phyloP scores from a whole-genome alignment of 2,888 invertebrate species.

The Asteroscopus sphinx region DNA sequence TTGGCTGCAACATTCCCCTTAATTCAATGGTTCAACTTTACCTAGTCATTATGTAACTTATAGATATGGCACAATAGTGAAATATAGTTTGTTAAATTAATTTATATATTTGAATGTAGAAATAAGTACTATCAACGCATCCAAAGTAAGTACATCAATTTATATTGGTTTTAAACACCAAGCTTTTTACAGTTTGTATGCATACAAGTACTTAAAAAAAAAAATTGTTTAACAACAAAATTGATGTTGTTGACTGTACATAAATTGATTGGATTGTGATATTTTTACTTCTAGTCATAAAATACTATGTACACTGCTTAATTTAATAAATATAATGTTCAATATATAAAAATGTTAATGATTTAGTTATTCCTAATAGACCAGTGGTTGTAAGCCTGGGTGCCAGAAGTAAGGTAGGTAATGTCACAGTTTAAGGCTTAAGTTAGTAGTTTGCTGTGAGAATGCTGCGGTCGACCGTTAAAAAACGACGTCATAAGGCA shows the following conservation, averaged over 20 bases:
- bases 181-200: conserved; percentile 29
- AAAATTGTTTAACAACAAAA: conserved; percentile 33
- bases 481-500: too few relatives aligned
- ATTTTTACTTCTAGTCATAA: conserved; percentile 71
- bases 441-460: too few relatives aligned
- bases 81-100: conserved; percentile 24
- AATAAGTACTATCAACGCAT: conserved; percentile 42
- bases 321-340: conserved; percentile 59
- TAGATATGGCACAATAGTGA: conserved; percentile 50
- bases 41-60: conserved; percentile 39
- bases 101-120: conserved; percentile 20
- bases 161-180: conserved; percentile 21
- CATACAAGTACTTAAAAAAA: conserved; percentile 21
- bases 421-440: too few relatives aligned
- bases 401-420: too few relatives aligned
- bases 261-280: conserved; percentile 74
- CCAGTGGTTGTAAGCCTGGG: too few relatives aligned
- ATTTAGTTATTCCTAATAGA: background rate
- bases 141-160: conserved; percentile 18
- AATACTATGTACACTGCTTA: conserved; percentile 62
- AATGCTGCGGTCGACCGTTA: too few relatives aligned
- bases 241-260: conserved; percentile 57
- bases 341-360: conserved; percentile 29
- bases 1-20: too few relatives aligned
- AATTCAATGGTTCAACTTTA: conserved; percentile 25